These are phyloP conservation scores for Marisa cornuarietis DNA, from an alignment of 1,140 invertebrate genomes.

Conservation along the genomic window DNA sequence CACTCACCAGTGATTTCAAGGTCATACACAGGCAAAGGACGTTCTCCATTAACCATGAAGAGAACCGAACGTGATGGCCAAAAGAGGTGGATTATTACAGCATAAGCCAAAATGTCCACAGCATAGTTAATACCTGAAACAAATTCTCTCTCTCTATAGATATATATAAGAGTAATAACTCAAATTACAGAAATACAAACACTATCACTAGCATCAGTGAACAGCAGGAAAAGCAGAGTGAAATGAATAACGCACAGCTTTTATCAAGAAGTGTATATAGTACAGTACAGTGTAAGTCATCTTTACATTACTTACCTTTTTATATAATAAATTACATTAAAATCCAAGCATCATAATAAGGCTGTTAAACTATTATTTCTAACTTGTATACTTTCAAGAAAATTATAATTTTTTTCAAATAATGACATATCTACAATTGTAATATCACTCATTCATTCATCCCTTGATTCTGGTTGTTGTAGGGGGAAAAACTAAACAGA, in stretches of 20 bases:
- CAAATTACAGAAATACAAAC: neutral
- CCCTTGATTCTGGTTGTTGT: too few relatives aligned
- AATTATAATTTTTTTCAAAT: too few relatives aligned
- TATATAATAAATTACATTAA: neutral
- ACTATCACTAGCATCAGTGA: neutral
- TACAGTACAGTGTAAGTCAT: neutral
- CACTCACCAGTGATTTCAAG: slow-evolving; percentile 52
- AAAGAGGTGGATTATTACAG: slow-evolving; percentile 90
- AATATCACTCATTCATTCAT: too few relatives aligned
- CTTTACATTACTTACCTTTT: neutral
- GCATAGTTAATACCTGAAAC: slow-evolving; percentile 89
- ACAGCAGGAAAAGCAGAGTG: too few relatives aligned
- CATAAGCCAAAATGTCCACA: slow-evolving; percentile 92
- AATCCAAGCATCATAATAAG: neutral
- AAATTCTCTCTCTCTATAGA: neutral
- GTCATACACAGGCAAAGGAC: slow-evolving; percentile 74
- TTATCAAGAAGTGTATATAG: too few relatives aligned
- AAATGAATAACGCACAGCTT: too few relatives aligned
- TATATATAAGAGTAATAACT: neutral
- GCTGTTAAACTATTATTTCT: neutral
- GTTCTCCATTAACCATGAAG: slow-evolving; percentile 74
- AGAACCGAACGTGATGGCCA: slow-evolving; percentile 92
- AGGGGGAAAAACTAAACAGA: too few relatives aligned
- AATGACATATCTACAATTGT: too few relatives aligned
- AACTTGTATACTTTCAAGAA: too few relatives aligned